Conservation (phyloP, 2,797 vertebrate species). For the Centroberyx gerrardi region DNA sequence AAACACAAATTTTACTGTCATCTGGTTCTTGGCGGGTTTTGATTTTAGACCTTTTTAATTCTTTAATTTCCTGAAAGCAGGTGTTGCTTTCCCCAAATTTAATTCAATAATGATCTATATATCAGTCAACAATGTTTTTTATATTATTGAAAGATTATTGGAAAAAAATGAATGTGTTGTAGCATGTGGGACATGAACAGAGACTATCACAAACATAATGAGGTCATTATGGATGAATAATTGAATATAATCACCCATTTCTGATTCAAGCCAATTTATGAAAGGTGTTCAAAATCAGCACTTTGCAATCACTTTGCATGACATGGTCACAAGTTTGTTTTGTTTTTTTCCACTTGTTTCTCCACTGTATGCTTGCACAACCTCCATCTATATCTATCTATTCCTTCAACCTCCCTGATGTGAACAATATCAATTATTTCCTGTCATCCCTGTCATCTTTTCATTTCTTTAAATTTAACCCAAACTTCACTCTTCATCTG, state of each 20-base stretch:
- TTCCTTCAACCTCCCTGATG: neutral
- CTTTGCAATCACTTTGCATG: conserved; percentile 58
- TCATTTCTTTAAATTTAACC: neutral
- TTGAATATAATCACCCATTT: neutral
- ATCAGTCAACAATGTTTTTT: no score
- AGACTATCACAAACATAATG: neutral
- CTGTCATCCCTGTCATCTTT: neutral
- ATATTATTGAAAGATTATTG: neutral
- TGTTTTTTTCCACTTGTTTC: conserved; percentile 50
- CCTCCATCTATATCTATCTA: conserved; percentile 14
- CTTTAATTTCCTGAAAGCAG: no score
- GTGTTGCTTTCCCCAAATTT: no score
- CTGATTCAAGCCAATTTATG: conserved; percentile 17
- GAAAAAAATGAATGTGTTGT: neutral
- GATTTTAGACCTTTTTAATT: no score
- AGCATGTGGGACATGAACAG: no score
- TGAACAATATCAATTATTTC: conserved; percentile 10
- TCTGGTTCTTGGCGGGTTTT: no score
- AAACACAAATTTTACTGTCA: no score
- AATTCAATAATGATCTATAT: no score
- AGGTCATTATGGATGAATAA: neutral
- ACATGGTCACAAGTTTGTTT: conserved; percentile 55
- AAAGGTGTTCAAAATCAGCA: conserved; percentile 33
- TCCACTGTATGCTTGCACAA: conserved; percentile 12
- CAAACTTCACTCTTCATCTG: neutral